A percentile compares a stretch with the other conserved stretches of the same genome.
Evolutionary conservation across 1,140 invertebrate genomes (phyloP).

Genomic region (Bombus polaris): DNA sequence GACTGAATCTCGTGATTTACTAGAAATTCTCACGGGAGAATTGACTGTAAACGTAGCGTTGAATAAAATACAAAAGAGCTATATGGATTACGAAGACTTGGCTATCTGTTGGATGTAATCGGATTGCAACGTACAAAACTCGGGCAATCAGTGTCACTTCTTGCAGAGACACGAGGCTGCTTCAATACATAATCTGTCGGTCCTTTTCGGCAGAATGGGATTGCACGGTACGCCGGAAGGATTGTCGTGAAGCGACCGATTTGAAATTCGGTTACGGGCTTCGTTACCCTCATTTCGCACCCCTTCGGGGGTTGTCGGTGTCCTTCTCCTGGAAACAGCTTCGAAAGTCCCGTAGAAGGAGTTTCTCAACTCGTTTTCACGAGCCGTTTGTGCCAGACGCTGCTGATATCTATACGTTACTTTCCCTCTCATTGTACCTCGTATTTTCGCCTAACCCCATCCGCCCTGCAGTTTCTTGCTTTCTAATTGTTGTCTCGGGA

Average conservation of each 20-base stretch:
- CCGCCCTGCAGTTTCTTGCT: background rate
- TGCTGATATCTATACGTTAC: background rate
- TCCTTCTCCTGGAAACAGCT: constrained; percentile 21
- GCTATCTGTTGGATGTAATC: background rate
- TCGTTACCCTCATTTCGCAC: constrained; percentile 69
- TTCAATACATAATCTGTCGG: constrained; percentile 59
- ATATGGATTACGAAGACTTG: background rate
- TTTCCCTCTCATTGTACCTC: constrained; percentile 1
- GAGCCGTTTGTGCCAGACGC: constrained; percentile 57
- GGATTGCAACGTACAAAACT: constrained; percentile 41
- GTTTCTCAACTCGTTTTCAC: constrained; percentile 67
- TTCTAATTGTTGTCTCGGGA: background rate
- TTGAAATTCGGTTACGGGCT: constrained; percentile 70
- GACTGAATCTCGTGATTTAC: too few relatives aligned
- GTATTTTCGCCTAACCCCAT: background rate
- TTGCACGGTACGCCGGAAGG: constrained; percentile 33
- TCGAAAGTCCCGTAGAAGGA: constrained; percentile 50
- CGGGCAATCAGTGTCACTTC: constrained; percentile 56
- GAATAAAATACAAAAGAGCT: too few relatives aligned
- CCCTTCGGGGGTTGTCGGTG: constrained; percentile 50
- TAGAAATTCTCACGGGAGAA: too few relatives aligned
- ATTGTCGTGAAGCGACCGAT: constrained; percentile 56
- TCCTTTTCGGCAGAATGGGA: constrained; percentile 40
- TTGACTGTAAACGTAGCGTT: too few relatives aligned
- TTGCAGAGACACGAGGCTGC: constrained; percentile 7